These are phyloP conservation scores for Nibea albiflora DNA, from an alignment of 2,113 vertebrate genomes.

Conservation along the genomic window DNA sequence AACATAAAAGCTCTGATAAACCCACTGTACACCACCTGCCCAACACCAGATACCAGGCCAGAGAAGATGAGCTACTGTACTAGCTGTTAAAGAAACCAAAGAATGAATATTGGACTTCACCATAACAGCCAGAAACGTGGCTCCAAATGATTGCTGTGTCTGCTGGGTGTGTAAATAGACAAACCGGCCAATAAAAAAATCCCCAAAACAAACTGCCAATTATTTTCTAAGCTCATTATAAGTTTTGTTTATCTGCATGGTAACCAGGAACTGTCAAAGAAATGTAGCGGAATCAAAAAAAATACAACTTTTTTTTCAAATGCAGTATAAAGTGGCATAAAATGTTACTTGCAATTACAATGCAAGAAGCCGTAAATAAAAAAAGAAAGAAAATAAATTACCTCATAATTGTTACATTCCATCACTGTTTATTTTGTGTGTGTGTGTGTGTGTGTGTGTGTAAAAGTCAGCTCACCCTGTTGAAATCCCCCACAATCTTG, in stretches of 20 bases:
- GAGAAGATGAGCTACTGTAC: too few species aligned
- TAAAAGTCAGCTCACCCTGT: too few species aligned
- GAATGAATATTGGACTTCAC: neutral
- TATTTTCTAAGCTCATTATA: neutral
- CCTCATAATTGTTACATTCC: neutral
- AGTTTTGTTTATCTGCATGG: neutral
- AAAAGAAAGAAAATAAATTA: neutral
- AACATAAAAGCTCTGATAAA: neutral
- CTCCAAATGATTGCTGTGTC: neutral
- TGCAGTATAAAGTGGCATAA: too few species aligned
- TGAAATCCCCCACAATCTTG: neutral
- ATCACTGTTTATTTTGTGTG: neutral
- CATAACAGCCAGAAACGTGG: neutral
- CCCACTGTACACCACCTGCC: neutral
- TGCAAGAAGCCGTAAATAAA: neutral
- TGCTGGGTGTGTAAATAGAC: neutral
- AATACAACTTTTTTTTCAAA: neutral
- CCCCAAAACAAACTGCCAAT: too few species aligned
- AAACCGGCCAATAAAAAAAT: too few species aligned
- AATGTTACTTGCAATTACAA: neutral
- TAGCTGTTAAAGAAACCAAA: neutral
- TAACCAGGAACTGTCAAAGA: neutral
- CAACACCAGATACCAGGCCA: neutral
- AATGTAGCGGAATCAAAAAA: neutral
- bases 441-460: slow-evolving; percentile 4